These are phyloP conservation scores for Creontiades dilutus DNA, from an alignment of 2,888 invertebrate species.

Conservation along the genomic window DNA sequence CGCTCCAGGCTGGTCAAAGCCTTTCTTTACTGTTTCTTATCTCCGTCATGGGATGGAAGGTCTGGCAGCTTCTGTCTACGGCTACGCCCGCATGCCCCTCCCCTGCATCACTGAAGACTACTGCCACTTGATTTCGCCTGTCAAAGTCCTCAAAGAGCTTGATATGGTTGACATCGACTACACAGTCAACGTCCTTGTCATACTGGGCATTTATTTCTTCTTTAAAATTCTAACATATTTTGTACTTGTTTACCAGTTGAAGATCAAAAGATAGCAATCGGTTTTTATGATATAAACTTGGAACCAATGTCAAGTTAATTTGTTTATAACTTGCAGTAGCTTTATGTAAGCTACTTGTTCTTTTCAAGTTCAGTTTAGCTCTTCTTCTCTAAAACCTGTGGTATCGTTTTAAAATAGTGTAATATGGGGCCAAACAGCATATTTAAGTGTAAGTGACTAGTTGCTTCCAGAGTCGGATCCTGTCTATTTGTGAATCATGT, in stretches of 20 bases:
- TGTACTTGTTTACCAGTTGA: slow-evolving; percentile 74
- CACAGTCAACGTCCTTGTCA: slow-evolving; percentile 83
- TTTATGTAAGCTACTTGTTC: too few relatives aligned
- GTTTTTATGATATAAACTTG: neutral
- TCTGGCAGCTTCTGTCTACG: slow-evolving; percentile 89
- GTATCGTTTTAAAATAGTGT: too few relatives aligned
- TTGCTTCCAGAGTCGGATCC: too few relatives aligned
- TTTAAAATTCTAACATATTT: slow-evolving; percentile 84
- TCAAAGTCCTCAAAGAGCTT: slow-evolving; percentile 86
- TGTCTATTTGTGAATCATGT: too few relatives aligned
- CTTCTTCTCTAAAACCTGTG: too few relatives aligned
- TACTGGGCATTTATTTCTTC: slow-evolving; percentile 83
- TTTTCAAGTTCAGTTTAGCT: too few relatives aligned
- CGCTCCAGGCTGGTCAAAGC: slow-evolving; percentile 87
- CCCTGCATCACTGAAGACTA: slow-evolving; percentile 85
- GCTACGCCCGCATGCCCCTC: slow-evolving; percentile 87
- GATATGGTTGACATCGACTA: slow-evolving; percentile 86
- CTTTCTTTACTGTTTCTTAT: slow-evolving; percentile 84
- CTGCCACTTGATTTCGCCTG: slow-evolving; percentile 87
- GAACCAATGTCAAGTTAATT: slow-evolving; percentile 1
- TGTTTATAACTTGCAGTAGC: too few relatives aligned
- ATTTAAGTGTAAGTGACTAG: too few relatives aligned
- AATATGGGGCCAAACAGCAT: too few relatives aligned
- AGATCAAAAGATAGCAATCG: slow-evolving; percentile 72
- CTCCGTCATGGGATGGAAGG: slow-evolving; percentile 85